Conservation (phyloP, 2,113 vertebrate genomes). For the Todiramphus saurophagus region DNA sequence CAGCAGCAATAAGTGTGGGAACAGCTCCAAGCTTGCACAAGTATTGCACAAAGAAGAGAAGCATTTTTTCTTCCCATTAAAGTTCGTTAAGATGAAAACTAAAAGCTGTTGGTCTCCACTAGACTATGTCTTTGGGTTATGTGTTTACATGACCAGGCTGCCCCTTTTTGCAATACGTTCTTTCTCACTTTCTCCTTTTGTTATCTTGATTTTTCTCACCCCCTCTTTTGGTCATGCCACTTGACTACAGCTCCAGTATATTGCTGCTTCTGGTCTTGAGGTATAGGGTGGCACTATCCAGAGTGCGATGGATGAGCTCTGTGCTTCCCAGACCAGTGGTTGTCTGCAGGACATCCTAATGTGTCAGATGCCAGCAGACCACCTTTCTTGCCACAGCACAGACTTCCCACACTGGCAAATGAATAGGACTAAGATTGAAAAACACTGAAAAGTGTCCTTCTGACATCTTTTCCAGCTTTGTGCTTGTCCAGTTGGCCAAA, state of each 20-base stretch:
- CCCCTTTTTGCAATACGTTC: neutral
- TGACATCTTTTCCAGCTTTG: neutral
- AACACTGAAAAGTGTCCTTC: neutral
- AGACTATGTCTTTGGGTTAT: neutral
- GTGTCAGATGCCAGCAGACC: fast-evolving
- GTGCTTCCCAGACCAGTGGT: neutral
- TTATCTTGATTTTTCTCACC: neutral
- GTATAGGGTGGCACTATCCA: too few species aligned
- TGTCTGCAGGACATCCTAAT: neutral
- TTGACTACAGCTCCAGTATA: neutral
- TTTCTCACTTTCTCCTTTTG: neutral
- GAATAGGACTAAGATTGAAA: neutral
- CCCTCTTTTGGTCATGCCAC: fast-evolving
- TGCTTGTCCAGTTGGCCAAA: neutral
- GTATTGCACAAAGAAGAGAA: neutral
- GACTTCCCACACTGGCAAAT: neutral
- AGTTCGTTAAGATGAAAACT: neutral
- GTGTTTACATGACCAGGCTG: neutral
- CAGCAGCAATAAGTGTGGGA: neutral
- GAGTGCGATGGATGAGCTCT: neutral
- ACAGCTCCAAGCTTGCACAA: neutral
- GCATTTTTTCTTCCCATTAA: neutral
- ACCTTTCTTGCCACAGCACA: neutral
- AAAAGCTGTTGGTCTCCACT: neutral
- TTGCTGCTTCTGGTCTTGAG: fast-evolving